Evolutionary conservation across 2,113 vertebrate genomes (phyloP).

Genomic region (Tragelaphus scriptus): DNA sequence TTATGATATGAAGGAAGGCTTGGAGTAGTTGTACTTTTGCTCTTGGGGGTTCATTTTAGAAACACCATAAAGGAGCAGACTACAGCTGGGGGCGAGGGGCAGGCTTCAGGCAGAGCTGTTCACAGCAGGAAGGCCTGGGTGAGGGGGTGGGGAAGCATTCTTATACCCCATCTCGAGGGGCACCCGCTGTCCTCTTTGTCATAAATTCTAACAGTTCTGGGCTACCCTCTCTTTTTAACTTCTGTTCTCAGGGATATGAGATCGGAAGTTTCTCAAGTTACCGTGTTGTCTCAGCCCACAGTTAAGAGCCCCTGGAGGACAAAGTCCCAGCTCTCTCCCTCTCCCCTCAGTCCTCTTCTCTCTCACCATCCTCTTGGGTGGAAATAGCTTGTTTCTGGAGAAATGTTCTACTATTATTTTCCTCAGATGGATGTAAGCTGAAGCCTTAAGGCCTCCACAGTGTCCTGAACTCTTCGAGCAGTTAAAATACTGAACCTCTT

Average conservation of each 20-base stretch:
- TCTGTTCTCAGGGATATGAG: neutral
- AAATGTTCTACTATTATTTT: neutral
- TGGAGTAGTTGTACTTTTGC: neutral
- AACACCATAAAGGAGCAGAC: neutral
- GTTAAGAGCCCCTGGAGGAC: neutral
- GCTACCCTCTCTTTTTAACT: neutral
- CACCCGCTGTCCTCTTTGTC: neutral
- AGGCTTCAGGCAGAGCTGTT: neutral
- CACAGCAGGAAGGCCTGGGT: neutral
- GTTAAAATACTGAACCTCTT: neutral
- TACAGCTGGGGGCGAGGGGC: neutral
- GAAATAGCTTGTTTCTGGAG: neutral
- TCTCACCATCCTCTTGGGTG: neutral
- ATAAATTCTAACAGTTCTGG: neutral
- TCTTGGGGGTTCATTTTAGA: neutral
- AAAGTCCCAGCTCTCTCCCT: neutral
- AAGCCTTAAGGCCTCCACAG: neutral
- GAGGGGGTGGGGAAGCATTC: neutral
- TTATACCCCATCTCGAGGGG: neutral
- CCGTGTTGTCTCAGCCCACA: neutral
- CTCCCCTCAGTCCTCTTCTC: neutral
- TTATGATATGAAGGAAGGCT: neutral
- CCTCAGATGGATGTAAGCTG: neutral
- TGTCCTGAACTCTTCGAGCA: neutral
- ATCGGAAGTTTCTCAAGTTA: neutral